Base-by-base conservation (phyloP, 2,797 vertebrate genomes). In the Mormyrus hasselquistii region DNA sequence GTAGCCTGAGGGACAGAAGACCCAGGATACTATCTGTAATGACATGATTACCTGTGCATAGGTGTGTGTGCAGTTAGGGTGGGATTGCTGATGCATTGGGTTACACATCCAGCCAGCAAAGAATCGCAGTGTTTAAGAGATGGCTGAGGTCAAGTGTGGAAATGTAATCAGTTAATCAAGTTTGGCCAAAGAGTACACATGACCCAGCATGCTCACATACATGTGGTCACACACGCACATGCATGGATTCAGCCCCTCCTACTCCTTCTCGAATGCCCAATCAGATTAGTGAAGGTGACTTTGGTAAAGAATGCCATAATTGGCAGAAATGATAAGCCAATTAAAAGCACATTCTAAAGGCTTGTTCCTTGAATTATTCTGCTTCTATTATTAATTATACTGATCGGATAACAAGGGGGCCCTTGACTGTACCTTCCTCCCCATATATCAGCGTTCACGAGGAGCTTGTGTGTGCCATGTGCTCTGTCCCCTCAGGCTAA, bases 161-260 rank as follows among this genome's bases (percentile, higher is more conserved):
- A 93, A 95, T 94, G 90, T 96, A 96, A 96, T 96, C 95, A 95
- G 91, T 89, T 96, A 96, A 96, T 96, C 95, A 94, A 96, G 95
- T 96, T 95, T 93, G 92, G 93, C 89, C 90, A 92, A 90, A 87
- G 92, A 93, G 93, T 94, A 95, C 95, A 96, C 95, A 95, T 95
- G 95, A 96, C 95, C 89, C 90, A 29, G 90, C 85, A 59, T 82
- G 89, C 55, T 79, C 2, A 47, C 86, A 83, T 41, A 89, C 91
- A 86, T 90, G 38, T 91, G 88, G 57, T 85, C 89, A 90, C 88
- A 19, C 89, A 91, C 87, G 79, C 90, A 91, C 90, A 91, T 16
- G 73, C 22, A 19, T 86, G n/a, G 38, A 69, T 10, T 69, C 62
- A 69, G 62, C 16, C 73, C 34, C 12, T 19, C 73, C 73, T 6